Base-by-base conservation (phyloP, 1,140 invertebrate species). In the Thalassaphorura encarpata region DNA sequence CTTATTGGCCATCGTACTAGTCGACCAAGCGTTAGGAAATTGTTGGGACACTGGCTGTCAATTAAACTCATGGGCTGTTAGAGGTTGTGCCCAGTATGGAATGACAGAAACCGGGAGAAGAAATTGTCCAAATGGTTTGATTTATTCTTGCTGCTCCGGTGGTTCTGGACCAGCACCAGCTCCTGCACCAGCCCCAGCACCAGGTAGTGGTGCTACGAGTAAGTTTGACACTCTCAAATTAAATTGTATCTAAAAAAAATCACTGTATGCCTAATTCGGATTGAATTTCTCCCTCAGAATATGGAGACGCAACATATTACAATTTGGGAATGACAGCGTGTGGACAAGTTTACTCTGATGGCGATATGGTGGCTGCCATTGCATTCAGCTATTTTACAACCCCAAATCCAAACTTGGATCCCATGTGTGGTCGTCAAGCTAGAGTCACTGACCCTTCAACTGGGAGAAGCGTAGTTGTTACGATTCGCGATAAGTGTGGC, bases 341-440 rank as follows among this genome's bases (percentile, higher is more conserved):
- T 27, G 52, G 52, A 15, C 8, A 3, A 8, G 21, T 3, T 4
- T 45, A 45, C 21, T 27, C 40, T n/a, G 27, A 28, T 24, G 21
- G 21, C 28, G 52, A 48, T 6, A 13, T 48, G 13, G 40, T 55
- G 15, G 53, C 43, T 23, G 53, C 53, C 3, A 39, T 39, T 18
- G 18, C 15, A 5, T 49, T 16, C 6, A 23, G 8, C 6, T 46
- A 21, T n/a, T 55, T 42, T 42, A 45, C 3, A 39, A 21, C 31
- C 5, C n/a, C 26, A 13, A 54, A 54, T 54, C 52, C 53, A 4
- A 55, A 55, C 29, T 16, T 45, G 18, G 53, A 55, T 31, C 53
- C 43, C 4, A 49, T 55, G n/a, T 48, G 53, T 18, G 6, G 8
- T 11, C 47, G 33, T 24, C 8, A 21, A 19, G 43, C 43, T 11